A percentile compares a stretch with the other conserved stretches of the same genome.
Conservation (phyloP, 2,888 invertebrate genomes). For the Muschampia plurimacula region DNA sequence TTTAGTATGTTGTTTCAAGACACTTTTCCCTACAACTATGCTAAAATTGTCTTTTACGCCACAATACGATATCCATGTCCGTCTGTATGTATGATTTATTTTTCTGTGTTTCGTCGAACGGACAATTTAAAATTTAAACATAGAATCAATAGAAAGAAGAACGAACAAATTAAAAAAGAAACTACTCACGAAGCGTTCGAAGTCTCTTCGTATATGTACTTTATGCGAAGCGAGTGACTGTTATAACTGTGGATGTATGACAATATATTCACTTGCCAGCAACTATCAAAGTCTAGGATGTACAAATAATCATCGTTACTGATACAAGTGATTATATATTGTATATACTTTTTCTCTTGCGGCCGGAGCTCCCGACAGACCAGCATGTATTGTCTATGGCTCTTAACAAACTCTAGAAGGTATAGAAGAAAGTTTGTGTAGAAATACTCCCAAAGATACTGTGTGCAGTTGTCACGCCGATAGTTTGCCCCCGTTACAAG, state of each 20-base stretch:
- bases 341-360: slow-evolving; percentile 2
- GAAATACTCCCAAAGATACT: not conserved
- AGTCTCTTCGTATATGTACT: not conserved
- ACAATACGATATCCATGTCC: no score
- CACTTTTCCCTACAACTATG: no score
- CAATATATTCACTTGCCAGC: slow-evolving; percentile 14
- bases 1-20: no score
- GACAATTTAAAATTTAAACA: not conserved
- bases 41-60: no score
- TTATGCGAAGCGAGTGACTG: not conserved
- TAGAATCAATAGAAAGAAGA: no score
- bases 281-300: not conserved
- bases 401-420: slow-evolving; percentile 4
- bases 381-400: not conserved
- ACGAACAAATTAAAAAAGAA: not conserved
- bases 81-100: no score
- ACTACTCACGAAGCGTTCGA: not conserved
- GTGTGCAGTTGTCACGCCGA: not conserved
- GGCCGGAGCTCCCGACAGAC: not conserved
- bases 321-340: slow-evolving; percentile 3
- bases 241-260: not conserved
- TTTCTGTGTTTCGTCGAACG: no score
- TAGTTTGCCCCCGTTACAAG: no score
- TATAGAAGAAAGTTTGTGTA: not conserved
- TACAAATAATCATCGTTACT: not conserved